phyloP scores from a whole-genome alignment of 1,140 invertebrate species.

The Camponotus floridanus region DNA sequence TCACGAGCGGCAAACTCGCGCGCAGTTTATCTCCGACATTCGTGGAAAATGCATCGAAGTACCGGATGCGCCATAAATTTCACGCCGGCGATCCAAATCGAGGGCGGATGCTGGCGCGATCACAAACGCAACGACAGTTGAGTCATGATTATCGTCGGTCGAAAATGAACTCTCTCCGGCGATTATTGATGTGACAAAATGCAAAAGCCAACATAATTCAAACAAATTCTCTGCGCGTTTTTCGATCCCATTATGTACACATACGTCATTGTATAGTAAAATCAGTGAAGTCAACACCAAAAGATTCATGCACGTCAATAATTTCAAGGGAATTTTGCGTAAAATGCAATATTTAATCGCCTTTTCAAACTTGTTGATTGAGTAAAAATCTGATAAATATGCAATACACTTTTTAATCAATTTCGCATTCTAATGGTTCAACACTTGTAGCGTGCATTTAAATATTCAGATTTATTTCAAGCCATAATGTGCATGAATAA shows the following conservation, averaged over 20 bases:
- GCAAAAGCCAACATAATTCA: conserved; percentile 31
- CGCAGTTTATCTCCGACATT: conserved; percentile 49
- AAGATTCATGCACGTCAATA: background rate
- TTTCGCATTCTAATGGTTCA: background rate
- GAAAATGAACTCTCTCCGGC: conserved; percentile 46
- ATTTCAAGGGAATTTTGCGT: background rate
- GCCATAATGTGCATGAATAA: background rate
- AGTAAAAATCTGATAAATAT: conserved; percentile 7
- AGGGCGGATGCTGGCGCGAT: conserved; percentile 21
- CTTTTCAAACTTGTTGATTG: background rate
- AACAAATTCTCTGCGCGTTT: background rate
- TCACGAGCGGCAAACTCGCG: conserved; percentile 8
- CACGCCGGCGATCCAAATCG: conserved; percentile 45
- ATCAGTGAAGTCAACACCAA: background rate
- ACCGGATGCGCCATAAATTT: conserved; percentile 51
- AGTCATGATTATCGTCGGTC: conserved; percentile 24
- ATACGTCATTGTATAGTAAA: background rate
- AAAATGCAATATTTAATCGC: conserved; percentile 3
- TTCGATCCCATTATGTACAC: background rate
- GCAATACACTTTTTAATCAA: background rate
- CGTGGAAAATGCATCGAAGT: conserved; percentile 54
- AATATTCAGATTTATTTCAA: background rate
- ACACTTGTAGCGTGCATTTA: background rate
- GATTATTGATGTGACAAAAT: conserved; percentile 45
- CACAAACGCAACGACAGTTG: conserved; percentile 1